Percentiles rank a stretch among this genome's conserved stretches.
phyloP scores from a whole-genome alignment of 2,113 vertebrate genomes.

The Misgurnus mizolepis region DNA sequence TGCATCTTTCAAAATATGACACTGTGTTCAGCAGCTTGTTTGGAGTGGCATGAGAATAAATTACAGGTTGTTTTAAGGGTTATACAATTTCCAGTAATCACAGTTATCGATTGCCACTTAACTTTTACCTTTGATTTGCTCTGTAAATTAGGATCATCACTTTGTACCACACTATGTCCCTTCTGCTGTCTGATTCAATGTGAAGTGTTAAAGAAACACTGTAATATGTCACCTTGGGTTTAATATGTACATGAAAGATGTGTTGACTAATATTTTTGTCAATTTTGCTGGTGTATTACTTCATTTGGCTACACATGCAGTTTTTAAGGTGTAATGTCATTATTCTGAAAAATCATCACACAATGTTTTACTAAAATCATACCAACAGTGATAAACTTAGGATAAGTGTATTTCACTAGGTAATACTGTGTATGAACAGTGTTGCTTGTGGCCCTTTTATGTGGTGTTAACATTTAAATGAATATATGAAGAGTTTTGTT shows the following conservation, averaged over 20 bases:
- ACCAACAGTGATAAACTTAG: neutral
- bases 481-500: too few relatives aligned
- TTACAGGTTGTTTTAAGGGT: too few relatives aligned
- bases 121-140: neutral
- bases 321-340: neutral
- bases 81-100: neutral
- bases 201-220: conserved; percentile 21
- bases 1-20: too few relatives aligned
- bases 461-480: too few relatives aligned
- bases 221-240: neutral
- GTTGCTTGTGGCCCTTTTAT: too few relatives aligned
- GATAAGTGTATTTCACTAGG: neutral
- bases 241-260: neutral
- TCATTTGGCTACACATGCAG: neutral
- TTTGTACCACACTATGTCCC: neutral
- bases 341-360: too few relatives aligned
- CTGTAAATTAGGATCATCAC: neutral
- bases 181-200: neutral
- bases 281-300: neutral
- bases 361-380: too few relatives aligned
- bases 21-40: too few relatives aligned
- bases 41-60: too few relatives aligned
- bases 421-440: conserved; percentile 5
- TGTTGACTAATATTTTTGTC: neutral
- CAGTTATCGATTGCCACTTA: neutral